phyloP scores from a whole-genome alignment of 1,140 invertebrate species.

The Augochlora pura region DNA sequence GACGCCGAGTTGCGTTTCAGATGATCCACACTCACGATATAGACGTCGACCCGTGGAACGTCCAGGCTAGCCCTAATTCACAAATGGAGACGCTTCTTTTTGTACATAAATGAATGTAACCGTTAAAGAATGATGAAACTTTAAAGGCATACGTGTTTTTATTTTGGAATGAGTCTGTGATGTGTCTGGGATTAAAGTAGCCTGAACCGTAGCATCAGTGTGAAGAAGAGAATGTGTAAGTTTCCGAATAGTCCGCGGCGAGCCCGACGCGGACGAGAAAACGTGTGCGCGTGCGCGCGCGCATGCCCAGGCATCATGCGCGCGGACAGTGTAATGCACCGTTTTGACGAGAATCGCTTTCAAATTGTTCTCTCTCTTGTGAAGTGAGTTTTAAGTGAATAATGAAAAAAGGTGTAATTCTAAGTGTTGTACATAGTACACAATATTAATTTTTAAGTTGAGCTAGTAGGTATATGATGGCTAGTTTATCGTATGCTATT shows the following conservation, averaged over 20 bases:
- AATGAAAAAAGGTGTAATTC: slow-evolving; percentile 62
- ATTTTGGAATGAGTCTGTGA: slow-evolving; percentile 77
- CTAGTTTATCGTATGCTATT: slow-evolving; percentile 70
- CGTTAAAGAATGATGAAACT: slow-evolving; percentile 71
- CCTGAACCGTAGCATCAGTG: slow-evolving; percentile 65
- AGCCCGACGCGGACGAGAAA: no score
- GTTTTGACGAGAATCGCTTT: slow-evolving; percentile 36
- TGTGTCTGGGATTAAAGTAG: slow-evolving; percentile 62
- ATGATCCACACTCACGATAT: neutral
- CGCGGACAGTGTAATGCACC: slow-evolving; percentile 4
- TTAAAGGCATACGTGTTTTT: slow-evolving; percentile 77
- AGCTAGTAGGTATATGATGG: slow-evolving; percentile 77
- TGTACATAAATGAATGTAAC: slow-evolving; percentile 77
- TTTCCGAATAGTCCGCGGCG: neutral
- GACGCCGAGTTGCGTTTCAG: neutral
- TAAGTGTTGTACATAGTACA: slow-evolving; percentile 80
- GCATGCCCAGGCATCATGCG: no score
- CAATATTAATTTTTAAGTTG: slow-evolving; percentile 77
- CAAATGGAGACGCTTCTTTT: slow-evolving; percentile 71
- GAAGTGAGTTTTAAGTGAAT: slow-evolving; percentile 68
- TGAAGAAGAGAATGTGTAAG: slow-evolving; percentile 50
- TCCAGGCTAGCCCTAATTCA: slow-evolving; percentile 60
- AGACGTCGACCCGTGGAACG: slow-evolving; percentile 52
- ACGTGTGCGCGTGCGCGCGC: slow-evolving; percentile 19
- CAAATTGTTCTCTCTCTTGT: slow-evolving; percentile 56